A percentile compares a stretch with the other conserved stretches of the same genome.
phyloP scores from a whole-genome alignment of 2,113 vertebrate species.

The rat (Rattus norvegicus) region GRCr8 NC_086026.1:119156501-119157000 shows the following conservation, averaged over 20 bases:
- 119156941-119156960: neutral
- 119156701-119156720: neutral
- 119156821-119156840: neutral
- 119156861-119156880: neutral
- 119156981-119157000: no score
- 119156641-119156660: neutral
- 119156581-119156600: no score
- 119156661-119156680: neutral
- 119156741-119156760: neutral
- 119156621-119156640: neutral
- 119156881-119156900: neutral
- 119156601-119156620: no score
- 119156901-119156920: neutral
- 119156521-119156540: no score
- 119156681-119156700: neutral
- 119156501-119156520: no score
- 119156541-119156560: no score
- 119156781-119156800: neutral
- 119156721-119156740: neutral
- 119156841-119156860: neutral
- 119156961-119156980: no score
- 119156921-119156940: neutral
- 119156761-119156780: neutral
- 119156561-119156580: no score
- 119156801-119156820: neutral